Base-by-base conservation (phyloP, 2,888 invertebrate species). In the Agrochola lota region DNA sequence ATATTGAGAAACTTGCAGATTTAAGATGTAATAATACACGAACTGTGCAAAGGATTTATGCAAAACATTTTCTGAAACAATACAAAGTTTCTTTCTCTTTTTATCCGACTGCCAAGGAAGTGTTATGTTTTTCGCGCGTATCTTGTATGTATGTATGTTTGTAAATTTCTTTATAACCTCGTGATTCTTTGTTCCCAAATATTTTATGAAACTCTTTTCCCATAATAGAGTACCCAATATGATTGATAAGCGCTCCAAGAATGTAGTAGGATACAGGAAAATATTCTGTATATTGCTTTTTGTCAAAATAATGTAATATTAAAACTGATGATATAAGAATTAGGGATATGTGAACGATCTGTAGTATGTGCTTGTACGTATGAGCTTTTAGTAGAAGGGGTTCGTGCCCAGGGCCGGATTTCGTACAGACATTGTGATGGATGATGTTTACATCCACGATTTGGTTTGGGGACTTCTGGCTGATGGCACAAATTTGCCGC, bases 1-100 rank as follows among this genome's bases (percentile, higher is more conserved):
- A 80, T 86, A 86, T 86, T 86, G 74, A 70, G 74, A 86, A 86
- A 86, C 87, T 86, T 82, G 62, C 74, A 78, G 79, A 83, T 83
- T 84, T 85, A 86, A 78, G 77, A 72, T 70, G 64, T 70, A 77
- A 75, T 69, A 67, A 75, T 69, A 67, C 70, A 68, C 63, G 55
- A 66, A 77, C 66, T 43, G 67, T 23, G 69, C 46, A 46, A 26
- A 64, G 60, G 35, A 63, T 68, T 73, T 70, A 72, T 49, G 26
- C 8, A 52, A 60, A 72, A 35, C 60, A 15, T 5, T 59, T 66
- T 59, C n/a, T 20, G 67, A 66, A 59, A 26, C 15, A 46, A 57
- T 71, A 68, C 26, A 59, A 52, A 30, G 15, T 15, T 17, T 23
- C 12, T 66, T 59, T 68, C 26, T 46, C 9, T 46, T 11, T 71